Evolutionary conservation across 2,888 invertebrate genomes (phyloP), one percentile per base, ranked within the genome.

Genomic region (Julus scandinavius): DNA sequence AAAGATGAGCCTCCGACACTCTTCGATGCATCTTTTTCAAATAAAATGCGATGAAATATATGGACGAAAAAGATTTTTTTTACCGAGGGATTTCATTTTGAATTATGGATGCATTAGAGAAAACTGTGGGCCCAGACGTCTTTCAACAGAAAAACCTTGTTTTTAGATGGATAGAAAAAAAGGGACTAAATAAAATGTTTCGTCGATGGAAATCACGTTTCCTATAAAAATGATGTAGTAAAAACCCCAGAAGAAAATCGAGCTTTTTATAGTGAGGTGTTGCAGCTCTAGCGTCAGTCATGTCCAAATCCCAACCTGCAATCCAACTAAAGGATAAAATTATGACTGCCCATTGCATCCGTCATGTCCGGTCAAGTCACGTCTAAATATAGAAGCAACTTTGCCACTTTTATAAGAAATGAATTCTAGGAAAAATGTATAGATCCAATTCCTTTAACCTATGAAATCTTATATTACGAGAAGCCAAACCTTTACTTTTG

Each of bases 181-280:
- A 29, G 4, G 11, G 20, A 72, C 72, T 72, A 72, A 72, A 72
- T 72, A 72, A 72, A 72, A 72, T 72, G 72, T 72, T 72, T 72
- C 72, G 72, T 72, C n/a, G 72, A 72, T 72, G 72, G 72, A 72
- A 72, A 72, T 72, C 72, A 72, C 72, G 72, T 72, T 72, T 72
- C 72, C 29, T 29, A 72, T 72, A 72, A 72, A 72, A 72, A 72
- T 29, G 72, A 72, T 72, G 72, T 72, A 72, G 72, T 72, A 29
- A 72, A 72, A 72, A 72, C 20, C 2, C 20, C 72, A 11, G 29
- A 72, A 72, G 72, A 72, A 72, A 72, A 72, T 72, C 72, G 72
- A 72, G 72, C 72, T 72, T 72, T 72, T 72, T 72, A 72, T 72
- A n/a, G 29, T 29, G 20, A 72, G 72, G 72, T 72, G 29, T 29